These are phyloP conservation scores for Littorina saxatilis DNA, from an alignment of 1,140 invertebrate genomes.

Conservation along the genomic window DNA sequence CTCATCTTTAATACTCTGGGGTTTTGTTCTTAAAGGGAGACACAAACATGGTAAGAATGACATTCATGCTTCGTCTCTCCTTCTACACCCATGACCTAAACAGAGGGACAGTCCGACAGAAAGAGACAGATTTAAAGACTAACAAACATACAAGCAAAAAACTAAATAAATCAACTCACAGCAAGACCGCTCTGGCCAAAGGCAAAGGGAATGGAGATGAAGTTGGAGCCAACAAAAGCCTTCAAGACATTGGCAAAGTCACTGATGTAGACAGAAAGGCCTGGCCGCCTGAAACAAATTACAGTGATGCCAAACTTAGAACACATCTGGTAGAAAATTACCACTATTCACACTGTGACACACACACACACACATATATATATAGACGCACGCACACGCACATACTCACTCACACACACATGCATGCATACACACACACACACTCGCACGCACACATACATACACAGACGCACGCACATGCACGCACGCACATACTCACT, in stretches of 20 bases:
- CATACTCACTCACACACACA: too few relatives aligned
- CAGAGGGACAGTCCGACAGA: too few relatives aligned
- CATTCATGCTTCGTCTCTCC: too few relatives aligned
- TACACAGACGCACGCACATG: neutral
- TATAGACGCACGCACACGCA: neutral
- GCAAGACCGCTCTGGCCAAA: slow-evolving; percentile 67
- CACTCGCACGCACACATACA: neutral
- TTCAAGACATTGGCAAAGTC: slow-evolving; percentile 73
- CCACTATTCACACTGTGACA: too few relatives aligned
- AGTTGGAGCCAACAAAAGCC: slow-evolving; percentile 72
- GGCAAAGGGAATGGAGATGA: slow-evolving; percentile 67
- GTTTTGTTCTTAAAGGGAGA: too few relatives aligned
- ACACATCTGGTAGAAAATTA: neutral
- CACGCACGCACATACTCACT: neutral
- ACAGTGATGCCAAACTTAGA: too few relatives aligned
- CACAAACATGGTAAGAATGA: too few relatives aligned
- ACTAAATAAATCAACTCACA: too few relatives aligned
- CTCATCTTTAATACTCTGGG: too few relatives aligned
- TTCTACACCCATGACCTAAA: too few relatives aligned
- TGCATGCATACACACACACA: too few relatives aligned
- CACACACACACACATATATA: neutral
- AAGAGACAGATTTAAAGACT: neutral
- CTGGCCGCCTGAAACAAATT: too few relatives aligned
- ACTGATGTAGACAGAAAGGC: slow-evolving; percentile 50
- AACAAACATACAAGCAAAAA: neutral